Conservation (phyloP, 1,140 invertebrate species). For the Formica exsecta region DNA sequence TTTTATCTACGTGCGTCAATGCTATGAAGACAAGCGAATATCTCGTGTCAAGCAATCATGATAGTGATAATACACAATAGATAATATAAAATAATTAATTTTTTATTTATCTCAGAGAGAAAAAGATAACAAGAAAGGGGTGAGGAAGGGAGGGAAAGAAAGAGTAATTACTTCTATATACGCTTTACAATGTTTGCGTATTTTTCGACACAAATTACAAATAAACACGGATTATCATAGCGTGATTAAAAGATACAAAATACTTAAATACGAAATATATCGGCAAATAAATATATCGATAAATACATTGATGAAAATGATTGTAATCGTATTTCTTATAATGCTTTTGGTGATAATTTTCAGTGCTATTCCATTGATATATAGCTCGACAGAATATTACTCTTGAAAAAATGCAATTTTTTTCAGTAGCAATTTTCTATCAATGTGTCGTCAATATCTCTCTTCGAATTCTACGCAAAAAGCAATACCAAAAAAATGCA, state of each 20-base stretch:
- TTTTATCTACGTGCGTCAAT: conserved; percentile 73
- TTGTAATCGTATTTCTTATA: background rate
- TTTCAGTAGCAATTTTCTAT: background rate
- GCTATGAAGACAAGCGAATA: conserved; percentile 12
- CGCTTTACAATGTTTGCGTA: background rate
- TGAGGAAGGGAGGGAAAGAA: no score
- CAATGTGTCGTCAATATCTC: background rate
- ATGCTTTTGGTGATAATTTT: background rate
- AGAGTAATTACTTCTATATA: background rate
- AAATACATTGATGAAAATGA: background rate
- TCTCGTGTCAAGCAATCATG: conserved; percentile 9
- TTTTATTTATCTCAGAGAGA: conserved; percentile 29
- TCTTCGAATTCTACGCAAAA: background rate
- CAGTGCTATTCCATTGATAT: background rate
- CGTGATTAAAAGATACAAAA: background rate
- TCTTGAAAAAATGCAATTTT: background rate
- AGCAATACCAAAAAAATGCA: background rate
- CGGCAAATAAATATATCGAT: background rate
- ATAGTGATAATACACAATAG: conserved; percentile 31
- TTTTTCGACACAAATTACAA: no score
- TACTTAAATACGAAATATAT: conserved; percentile 3
- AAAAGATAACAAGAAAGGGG: background rate
- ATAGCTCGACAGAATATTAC: background rate
- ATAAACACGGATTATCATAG: background rate
- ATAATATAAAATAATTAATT: conserved; percentile 50